Conservation (phyloP, 2,797 vertebrate species). For the Cuculus canorus region DNA sequence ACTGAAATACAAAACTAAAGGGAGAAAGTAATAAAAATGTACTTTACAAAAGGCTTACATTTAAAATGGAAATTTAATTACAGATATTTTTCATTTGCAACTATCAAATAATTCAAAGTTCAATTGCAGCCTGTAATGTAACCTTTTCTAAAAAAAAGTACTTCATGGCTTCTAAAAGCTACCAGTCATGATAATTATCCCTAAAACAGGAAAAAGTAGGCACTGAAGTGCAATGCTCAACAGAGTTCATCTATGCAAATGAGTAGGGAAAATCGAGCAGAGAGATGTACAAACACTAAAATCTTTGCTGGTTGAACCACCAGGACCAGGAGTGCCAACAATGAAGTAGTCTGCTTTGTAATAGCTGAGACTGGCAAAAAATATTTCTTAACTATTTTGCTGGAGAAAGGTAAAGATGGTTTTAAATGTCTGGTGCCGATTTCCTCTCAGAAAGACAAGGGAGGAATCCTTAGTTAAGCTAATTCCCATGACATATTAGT, state of each 20-base stretch:
- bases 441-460: not conserved
- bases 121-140: not conserved
- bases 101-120: not conserved
- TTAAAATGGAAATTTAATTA: constrained; percentile 2
- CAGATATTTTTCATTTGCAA: not conserved
- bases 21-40: not conserved
- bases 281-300: not conserved
- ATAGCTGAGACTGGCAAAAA: not conserved
- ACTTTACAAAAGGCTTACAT: not conserved
- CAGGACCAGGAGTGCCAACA: not conserved
- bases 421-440: not conserved
- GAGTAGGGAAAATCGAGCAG: not conserved
- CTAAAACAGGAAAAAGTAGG: not conserved
- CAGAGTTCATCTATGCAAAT: not conserved
- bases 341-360: not conserved
- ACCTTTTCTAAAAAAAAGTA: not conserved
- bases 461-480: not conserved
- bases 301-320: not conserved
- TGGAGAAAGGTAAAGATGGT: not conserved
- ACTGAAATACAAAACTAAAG: constrained; percentile 14
- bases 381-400: not conserved
- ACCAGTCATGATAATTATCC: not conserved
- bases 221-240: not conserved
- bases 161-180: not conserved
- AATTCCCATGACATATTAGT: not conserved